Conservation (phyloP, 2,888 invertebrate species). For the Clitarchus hookeri region DNA sequence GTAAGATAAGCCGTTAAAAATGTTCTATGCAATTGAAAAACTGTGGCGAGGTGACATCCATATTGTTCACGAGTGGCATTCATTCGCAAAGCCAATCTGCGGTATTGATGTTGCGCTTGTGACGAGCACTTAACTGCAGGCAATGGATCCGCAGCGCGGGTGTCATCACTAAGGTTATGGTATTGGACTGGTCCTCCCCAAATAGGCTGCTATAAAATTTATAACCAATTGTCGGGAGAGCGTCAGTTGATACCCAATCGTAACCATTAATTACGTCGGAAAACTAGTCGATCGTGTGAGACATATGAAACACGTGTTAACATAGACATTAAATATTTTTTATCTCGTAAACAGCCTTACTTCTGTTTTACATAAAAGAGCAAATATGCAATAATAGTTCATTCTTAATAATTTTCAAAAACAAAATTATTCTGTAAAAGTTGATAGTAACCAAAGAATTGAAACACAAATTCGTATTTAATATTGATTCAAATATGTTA, state of each 20-base stretch:
- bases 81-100: neutral
- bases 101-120: neutral
- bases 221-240: conserved; percentile 6
- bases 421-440: no score
- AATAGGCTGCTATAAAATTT: neutral
- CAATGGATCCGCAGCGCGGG: neutral
- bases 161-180: conserved; percentile 10
- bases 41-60: no score
- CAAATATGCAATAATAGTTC: no score
- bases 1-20: no score
- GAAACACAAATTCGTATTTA: no score
- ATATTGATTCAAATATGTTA: no score
- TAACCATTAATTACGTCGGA: neutral
- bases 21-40: no score
- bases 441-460: no score
- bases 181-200: conserved; percentile 11
- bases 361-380: no score
- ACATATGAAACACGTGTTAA: neutral
- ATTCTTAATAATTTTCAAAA: no score
- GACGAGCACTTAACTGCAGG: neutral
- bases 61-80: no score
- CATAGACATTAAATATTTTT: neutral
- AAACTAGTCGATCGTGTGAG: neutral
- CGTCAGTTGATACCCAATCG: neutral
- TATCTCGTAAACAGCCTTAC: no score